Base-by-base conservation (phyloP, 2,113 vertebrate species). In the Hiodon alosoides region DNA sequence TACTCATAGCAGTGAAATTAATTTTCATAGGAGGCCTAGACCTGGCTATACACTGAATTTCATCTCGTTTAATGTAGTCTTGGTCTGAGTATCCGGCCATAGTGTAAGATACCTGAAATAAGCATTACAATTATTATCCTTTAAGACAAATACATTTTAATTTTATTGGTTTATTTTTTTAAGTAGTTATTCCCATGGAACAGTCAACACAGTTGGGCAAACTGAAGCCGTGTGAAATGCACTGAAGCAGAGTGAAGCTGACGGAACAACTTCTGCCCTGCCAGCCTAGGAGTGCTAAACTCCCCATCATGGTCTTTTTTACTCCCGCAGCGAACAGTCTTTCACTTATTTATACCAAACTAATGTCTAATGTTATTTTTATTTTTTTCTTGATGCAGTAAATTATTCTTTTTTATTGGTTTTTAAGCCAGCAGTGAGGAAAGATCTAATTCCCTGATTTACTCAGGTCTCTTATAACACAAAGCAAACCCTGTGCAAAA, bases 321-420 rank as follows among this genome's bases (percentile, higher is more conserved):
- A 5, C 6, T 5, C 60, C 60, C 4, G 13, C n/a, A 17, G 16
- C 31, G 8, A 69, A 53, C 14, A 14, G 13, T 14, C 53, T 7
- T 58, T 14, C 69, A 54, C 52, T 10, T 74, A 74, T 65, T 74
- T 53, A 66, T 66, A 61, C 48, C 47, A 73, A 61, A 2, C 48
- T 74, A 8, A 55, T 31, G 8, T 13, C 9, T 62, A 10, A 7
- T 55, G 13, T 53, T 13, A 53, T 69, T n/a, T 31, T 2, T 17
- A 6, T 53, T 13, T 16, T 69, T n/a, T 31, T 14, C 53, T 31
- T 31, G 53, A 46, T 57, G 17, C 53, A 16, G 48, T 46, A 17
- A 62, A 61, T 62, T 14, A 48, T 62, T 9, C 14, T 7, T 3
- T 47, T 62, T 62, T 61, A n/a, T 51, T 6, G 2, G 2, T 53